These are phyloP conservation scores for Melanotus villosus DNA, from an alignment of 2,888 invertebrate genomes.

Conservation along the genomic window DNA sequence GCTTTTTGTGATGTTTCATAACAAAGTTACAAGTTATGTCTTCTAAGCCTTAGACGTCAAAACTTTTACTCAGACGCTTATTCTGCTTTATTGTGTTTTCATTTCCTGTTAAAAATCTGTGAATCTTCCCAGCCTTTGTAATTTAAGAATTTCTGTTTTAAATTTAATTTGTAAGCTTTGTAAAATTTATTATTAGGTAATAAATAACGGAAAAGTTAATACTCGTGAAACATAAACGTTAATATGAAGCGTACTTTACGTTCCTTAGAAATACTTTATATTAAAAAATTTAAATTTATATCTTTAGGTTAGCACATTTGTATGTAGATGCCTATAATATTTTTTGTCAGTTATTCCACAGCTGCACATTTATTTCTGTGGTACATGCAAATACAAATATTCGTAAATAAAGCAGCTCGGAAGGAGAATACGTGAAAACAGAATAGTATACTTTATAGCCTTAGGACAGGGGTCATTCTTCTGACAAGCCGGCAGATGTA, in stretches of 20 bases:
- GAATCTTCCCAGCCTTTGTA: no score
- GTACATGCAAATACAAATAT: conserved; percentile 12
- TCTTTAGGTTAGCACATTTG: conserved; percentile 17
- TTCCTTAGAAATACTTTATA: conserved; percentile 13
- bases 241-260: background rate
- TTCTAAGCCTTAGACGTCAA: no score
- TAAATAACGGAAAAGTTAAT: no score
- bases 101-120: no score
- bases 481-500: conserved; percentile 33
- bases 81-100: no score
- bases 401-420: conserved; percentile 22
- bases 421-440: conserved; percentile 21
- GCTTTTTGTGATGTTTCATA: no score
- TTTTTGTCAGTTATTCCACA: conserved; percentile 18
- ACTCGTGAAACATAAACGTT: background rate
- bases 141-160: no score
- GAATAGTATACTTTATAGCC: conserved; percentile 33
- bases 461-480: conserved; percentile 31
- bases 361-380: conserved; percentile 20
- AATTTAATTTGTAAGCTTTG: no score
- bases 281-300: conserved; percentile 26
- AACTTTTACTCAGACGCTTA: no score
- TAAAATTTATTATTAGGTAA: no score
- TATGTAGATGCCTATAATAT: conserved; percentile 16
- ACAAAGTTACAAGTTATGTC: no score